Conservation (phyloP, 2,888 invertebrate species). For the Andrena marginata region DNA sequence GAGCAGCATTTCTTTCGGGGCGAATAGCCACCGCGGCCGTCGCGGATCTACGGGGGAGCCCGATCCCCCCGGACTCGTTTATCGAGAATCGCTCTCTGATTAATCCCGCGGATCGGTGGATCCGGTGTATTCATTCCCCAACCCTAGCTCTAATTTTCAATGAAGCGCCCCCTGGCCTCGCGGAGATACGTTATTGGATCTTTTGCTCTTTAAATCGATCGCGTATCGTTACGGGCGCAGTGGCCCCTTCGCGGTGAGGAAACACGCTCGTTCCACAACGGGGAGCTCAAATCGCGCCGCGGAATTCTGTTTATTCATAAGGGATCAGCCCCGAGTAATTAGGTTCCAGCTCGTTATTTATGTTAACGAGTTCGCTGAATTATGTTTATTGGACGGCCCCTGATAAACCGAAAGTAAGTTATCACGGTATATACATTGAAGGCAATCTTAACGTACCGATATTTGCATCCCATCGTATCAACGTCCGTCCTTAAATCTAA, state of each 20-base stretch:
- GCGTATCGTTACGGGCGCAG: background rate
- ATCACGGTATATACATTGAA: background rate
- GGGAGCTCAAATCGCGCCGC: background rate
- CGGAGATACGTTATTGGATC: background rate
- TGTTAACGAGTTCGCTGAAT: slow-evolving; percentile 37
- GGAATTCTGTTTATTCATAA: slow-evolving; percentile 16
- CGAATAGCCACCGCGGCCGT: slow-evolving; percentile 19
- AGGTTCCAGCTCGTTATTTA: slow-evolving; percentile 42
- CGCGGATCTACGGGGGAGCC: slow-evolving; percentile 47
- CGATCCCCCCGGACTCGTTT: slow-evolving; percentile 23
- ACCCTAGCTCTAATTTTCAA: slow-evolving; percentile 33
- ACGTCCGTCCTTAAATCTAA: background rate
- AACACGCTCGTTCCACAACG: background rate
- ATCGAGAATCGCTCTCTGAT: slow-evolving; percentile 37
- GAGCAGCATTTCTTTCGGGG: slow-evolving; percentile 14
- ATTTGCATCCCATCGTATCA: background rate
- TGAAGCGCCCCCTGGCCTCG: background rate
- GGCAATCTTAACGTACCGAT: background rate
- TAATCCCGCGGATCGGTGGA: slow-evolving; percentile 23
- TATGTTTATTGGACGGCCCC: slow-evolving; percentile 18
- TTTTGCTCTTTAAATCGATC: background rate
- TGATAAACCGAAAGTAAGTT: slow-evolving; percentile 37
- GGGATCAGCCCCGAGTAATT: slow-evolving; percentile 25
- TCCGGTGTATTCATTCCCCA: slow-evolving; percentile 4
- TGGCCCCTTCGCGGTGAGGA: background rate